Evolutionary conservation across 1,140 invertebrate genomes (phyloP).

Genomic region (Procambarus clarkii): DNA sequence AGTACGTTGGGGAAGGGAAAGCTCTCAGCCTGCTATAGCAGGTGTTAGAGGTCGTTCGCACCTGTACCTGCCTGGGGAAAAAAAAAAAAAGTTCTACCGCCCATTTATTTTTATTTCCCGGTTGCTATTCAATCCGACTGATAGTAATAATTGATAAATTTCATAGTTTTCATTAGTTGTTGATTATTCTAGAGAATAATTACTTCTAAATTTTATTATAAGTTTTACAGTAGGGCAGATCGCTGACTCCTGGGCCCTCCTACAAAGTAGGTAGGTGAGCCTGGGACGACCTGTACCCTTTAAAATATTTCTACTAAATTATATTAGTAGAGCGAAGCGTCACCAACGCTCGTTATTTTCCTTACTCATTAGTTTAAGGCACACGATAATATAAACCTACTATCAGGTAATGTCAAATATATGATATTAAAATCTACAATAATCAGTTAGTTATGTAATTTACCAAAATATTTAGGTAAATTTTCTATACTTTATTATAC

Average conservation of each 20-base stretch:
- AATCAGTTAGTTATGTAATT: not conserved
- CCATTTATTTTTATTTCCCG: too few species aligned
- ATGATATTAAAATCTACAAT: not conserved
- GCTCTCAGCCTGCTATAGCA: too few species aligned
- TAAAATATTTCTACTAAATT: conserved; percentile 60
- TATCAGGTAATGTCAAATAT: not conserved
- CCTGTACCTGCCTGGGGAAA: too few species aligned
- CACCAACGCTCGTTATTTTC: conserved; percentile 72
- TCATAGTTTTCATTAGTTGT: too few species aligned
- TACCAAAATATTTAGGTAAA: too few species aligned
- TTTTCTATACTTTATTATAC: too few species aligned
- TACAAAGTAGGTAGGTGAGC: conserved; percentile 67
- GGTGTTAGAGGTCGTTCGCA: too few species aligned
- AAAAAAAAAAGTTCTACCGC: too few species aligned
- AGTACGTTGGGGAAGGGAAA: too few species aligned
- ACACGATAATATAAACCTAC: not conserved
- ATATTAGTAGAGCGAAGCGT: conserved; percentile 71
- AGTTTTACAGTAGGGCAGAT: conserved; percentile 58
- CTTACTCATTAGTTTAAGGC: conserved; percentile 72
- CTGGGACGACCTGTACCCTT: conserved; percentile 70
- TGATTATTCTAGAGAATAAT: too few species aligned
- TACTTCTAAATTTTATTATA: not conserved
- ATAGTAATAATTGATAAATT: too few species aligned
- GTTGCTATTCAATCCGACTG: too few species aligned
- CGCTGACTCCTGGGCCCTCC: conserved; percentile 56